Evolutionary conservation across 2,888 invertebrate species (phyloP).

Genomic region (Conops quadrifasciatus): DNA sequence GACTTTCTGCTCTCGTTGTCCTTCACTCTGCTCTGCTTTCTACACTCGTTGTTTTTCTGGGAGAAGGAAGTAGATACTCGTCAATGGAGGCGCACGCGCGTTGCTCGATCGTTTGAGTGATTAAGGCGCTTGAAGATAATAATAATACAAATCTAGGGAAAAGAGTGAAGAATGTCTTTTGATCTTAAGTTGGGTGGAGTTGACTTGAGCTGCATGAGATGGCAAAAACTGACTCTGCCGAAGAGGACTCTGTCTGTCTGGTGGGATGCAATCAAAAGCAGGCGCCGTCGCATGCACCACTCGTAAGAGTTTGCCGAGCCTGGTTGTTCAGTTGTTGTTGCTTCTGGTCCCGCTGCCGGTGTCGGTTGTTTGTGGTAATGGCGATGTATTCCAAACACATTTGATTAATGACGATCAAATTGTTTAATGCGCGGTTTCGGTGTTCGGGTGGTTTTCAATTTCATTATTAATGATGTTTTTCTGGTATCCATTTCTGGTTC

Average conservation of each 20-base stretch:
- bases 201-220: no score
- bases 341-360: constrained; percentile 9
- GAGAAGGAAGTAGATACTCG: constrained; percentile 3
- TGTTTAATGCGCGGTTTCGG: constrained; percentile 36
- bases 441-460: constrained; percentile 5
- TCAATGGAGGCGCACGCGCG: constrained; percentile 8
- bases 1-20: no score
- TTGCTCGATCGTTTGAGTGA: constrained; percentile 12
- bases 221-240: constrained; percentile 15
- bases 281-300: not conserved
- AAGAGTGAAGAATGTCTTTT: no score
- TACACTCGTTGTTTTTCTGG: no score
- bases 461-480: not conserved
- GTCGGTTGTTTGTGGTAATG: not conserved
- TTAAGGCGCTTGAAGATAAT: not conserved
- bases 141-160: not conserved
- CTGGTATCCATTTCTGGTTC: no score
- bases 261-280: constrained; percentile 4
- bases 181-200: no score
- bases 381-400: not conserved
- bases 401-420: constrained; percentile 43
- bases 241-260: not conserved
- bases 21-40: no score
- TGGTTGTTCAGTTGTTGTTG: not conserved
- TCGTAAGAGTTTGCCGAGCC: not conserved